Percentiles rank a stretch among this genome's conserved stretches.
Conservation (phyloP, 1,140 invertebrate genomes). For the Euglossa dilemma region DNA sequence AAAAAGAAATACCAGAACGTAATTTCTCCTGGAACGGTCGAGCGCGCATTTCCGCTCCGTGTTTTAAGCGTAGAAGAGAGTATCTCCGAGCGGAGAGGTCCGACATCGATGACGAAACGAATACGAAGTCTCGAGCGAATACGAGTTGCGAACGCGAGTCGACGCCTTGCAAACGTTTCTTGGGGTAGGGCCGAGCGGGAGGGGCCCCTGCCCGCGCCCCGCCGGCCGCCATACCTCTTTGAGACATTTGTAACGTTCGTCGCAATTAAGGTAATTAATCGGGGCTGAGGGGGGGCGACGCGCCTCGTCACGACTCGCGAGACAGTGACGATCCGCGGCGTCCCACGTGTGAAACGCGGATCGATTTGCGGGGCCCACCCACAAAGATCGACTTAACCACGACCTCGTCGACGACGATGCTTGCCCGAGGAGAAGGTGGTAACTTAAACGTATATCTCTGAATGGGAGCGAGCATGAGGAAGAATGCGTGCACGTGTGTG, state of each 20-base stretch:
- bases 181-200: conserved; percentile 60
- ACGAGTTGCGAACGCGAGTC: background rate
- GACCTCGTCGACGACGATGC: conserved; percentile 36
- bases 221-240: conserved; percentile 36
- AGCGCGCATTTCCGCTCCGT: background rate
- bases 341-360: conserved; percentile 40
- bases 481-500: conserved; percentile 8
- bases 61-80: conserved; percentile 7
- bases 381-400: conserved; percentile 43
- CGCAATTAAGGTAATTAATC: conserved; percentile 72
- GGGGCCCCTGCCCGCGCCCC: background rate
- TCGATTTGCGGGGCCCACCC: conserved; percentile 42
- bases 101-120: background rate
- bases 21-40: background rate
- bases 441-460: conserved; percentile 38
- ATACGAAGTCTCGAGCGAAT: background rate
- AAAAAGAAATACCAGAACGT: too few species aligned
- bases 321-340: conserved; percentile 51
- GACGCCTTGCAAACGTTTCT: conserved; percentile 80
- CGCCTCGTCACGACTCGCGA: conserved; percentile 47
- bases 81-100: background rate
- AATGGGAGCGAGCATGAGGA: conserved; percentile 25
- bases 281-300: conserved; percentile 3
- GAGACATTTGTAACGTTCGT: conserved; percentile 81
- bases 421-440: conserved; percentile 28